These are phyloP conservation scores for Atopsyche davidsoni DNA, from an alignment of 1,140 invertebrate genomes.

Conservation along the genomic window DNA sequence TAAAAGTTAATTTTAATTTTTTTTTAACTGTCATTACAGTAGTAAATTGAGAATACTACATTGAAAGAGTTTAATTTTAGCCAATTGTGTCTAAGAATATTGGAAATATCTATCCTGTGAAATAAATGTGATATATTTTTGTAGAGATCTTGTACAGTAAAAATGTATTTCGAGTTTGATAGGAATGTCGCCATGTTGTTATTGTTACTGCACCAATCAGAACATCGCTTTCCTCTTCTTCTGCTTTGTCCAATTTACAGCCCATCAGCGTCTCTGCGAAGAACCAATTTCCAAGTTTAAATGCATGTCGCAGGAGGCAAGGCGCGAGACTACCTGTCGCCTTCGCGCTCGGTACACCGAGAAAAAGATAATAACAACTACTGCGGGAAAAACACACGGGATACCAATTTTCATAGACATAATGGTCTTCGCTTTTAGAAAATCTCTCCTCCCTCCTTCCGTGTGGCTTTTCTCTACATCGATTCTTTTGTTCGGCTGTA, in stretches of 20 bases:
- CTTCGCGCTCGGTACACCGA: background rate
- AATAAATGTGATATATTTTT: no score
- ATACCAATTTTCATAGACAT: conserved; percentile 28
- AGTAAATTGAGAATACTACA: no score
- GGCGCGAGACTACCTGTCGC: background rate
- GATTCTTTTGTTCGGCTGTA: conserved; percentile 26
- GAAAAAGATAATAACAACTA: conserved; percentile 27
- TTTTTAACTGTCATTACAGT: no score
- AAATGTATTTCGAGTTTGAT: no score
- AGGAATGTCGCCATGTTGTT: no score
- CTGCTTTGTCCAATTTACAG: conserved; percentile 29
- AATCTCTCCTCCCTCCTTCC: conserved; percentile 10
- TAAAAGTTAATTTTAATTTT: no score
- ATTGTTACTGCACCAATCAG: conserved; percentile 9
- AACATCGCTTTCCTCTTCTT: conserved; percentile 17
- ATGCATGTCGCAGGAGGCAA: conserved; percentile 26
- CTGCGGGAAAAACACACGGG: conserved; percentile 8
- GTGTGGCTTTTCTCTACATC: conserved; percentile 22
- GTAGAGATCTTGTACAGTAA: no score
- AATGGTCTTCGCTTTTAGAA: conserved; percentile 27
- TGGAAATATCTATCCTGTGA: no score
- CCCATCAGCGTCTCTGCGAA: conserved; percentile 29
- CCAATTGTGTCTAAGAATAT: no score
- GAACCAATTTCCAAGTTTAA: conserved; percentile 32
- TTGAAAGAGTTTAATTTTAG: no score